Evolutionary conservation across 1,140 invertebrate genomes (phyloP), one percentile per base, ranked within the genome.

Genomic region (Drosophila arizonae): DNA sequence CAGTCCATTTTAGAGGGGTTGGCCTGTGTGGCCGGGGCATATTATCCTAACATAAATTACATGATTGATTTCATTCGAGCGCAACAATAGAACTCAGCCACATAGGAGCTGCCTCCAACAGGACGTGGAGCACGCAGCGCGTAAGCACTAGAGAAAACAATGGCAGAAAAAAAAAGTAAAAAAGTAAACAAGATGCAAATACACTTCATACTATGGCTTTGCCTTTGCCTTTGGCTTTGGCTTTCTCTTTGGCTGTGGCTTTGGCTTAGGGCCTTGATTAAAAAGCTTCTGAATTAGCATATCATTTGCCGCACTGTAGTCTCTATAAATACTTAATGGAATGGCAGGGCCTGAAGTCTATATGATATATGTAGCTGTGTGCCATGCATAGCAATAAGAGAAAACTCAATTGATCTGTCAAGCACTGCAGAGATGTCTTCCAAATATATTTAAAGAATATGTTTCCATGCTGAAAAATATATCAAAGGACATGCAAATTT

Each of bases 41-140:
- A 88, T 84, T 88, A 88, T 88, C 70, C 84, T 75, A 88, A 88
- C 84, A 88, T 88, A 88, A 88, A 88, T 88, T 88, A 88, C 85
- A 88, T 88, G 84, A 88, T 88, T 88, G 84, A 88, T 88, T 88
- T 88, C 84, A 88, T 88, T 80, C 67, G 76, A 68, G 70, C 68
- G 63, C 71, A 70, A 60, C 55, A 70, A 69, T 71, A 57, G 57
- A 58, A 62, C 55, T 36, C 46, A 10, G 45, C 45, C 26, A 69
- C 58, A 43, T 39, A 55, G 26, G 54, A 43, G 43, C 6, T 15
- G 43, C 1, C 21, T 24, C 21, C 21, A 24, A 30, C 43, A 46
- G 43, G 43, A 46, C 43, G 17, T 46, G 43, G 17, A 61, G 36
- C 46, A 65, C 46, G 45, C 56, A 62, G 41, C 26, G 68, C 72